Conservation (phyloP, 2,888 invertebrate species). For the Corythucha ciliata region DNA sequence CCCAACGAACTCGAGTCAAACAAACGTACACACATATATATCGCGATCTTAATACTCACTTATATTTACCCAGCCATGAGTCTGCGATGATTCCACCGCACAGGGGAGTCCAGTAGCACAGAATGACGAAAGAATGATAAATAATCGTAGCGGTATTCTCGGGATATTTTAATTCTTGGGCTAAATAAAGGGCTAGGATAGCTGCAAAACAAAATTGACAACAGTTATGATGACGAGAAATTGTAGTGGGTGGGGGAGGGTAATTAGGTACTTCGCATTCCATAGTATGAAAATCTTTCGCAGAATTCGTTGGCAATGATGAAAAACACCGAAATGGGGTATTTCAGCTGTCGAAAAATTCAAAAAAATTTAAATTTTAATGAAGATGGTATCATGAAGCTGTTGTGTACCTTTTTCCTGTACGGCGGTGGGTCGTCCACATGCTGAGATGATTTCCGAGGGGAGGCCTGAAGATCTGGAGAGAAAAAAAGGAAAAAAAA, state of each 20-base stretch:
- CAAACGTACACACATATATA: too few relatives aligned
- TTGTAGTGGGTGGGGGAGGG: too few relatives aligned
- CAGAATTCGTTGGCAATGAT: slow-evolving; percentile 96
- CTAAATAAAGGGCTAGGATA: slow-evolving; percentile 82
- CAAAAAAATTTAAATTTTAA: not conserved
- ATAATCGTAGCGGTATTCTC: slow-evolving; percentile 71
- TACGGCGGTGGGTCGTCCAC: too few relatives aligned
- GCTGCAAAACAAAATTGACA: too few relatives aligned
- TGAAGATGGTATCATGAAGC: too few relatives aligned
- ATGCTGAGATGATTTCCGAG: too few relatives aligned
- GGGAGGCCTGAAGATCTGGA: too few relatives aligned
- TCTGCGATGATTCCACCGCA: slow-evolving; percentile 91
- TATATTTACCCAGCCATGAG: slow-evolving; percentile 82
- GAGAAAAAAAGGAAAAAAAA: too few relatives aligned
- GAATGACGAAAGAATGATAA: slow-evolving; percentile 80
- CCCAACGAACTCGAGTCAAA: too few relatives aligned
- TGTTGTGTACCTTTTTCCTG: too few relatives aligned
- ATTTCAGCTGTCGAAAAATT: slow-evolving; percentile 55
- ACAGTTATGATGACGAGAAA: too few relatives aligned
- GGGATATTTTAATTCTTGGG: slow-evolving; percentile 60
- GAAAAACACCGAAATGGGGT: slow-evolving; percentile 83
- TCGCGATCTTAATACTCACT: too few relatives aligned
- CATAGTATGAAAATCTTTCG: slow-evolving; percentile 94
- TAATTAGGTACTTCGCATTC: slow-evolving; percentile 87
- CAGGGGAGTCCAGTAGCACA: slow-evolving; percentile 82